A percentile compares a stretch with the other conserved stretches of the same genome.
Evolutionary conservation across 2,888 invertebrate species (phyloP).

Genomic region (Cerceris rybyensis): DNA sequence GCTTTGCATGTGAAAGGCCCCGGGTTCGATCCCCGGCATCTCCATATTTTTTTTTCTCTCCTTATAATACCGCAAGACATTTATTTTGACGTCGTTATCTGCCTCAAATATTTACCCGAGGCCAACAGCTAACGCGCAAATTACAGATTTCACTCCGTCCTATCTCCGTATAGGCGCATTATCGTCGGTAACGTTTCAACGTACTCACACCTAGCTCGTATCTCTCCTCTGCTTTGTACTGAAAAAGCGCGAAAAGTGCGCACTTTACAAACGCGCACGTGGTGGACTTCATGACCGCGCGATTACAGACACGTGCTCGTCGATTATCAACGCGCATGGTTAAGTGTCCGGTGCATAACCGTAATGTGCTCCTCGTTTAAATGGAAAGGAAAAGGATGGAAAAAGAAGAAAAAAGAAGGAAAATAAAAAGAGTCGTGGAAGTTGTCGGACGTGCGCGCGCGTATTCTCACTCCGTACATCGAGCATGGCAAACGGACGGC

Average conservation of each 20-base stretch:
- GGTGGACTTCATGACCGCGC: conserved; percentile 24
- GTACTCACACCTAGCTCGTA: background rate
- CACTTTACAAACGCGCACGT: conserved; percentile 19
- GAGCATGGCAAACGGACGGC: conserved; percentile 43
- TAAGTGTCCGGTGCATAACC: background rate
- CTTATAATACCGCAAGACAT: background rate
- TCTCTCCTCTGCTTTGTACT: conserved; percentile 1
- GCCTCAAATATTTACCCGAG: background rate
- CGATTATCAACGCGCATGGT: conserved; percentile 32
- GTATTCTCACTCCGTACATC: conserved; percentile 8
- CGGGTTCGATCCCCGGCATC: conserved; percentile 99
- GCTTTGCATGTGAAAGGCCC: conserved; percentile 99
- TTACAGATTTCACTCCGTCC: background rate
- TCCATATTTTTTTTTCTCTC: conserved; percentile 84
- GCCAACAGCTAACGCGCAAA: background rate
- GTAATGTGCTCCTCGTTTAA: background rate
- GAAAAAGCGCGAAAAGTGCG: conserved; percentile 20
- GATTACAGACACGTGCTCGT: conserved; percentile 43
- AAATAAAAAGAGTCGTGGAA: background rate
- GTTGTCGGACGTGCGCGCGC: conserved; percentile 20
- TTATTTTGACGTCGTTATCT: background rate
- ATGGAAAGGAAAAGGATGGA: background rate
- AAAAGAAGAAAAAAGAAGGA: background rate
- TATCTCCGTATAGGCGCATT: conserved; percentile 5
- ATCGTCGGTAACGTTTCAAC: background rate